Conservation (phyloP, 2,888 invertebrate genomes). For the Noctua janthina region DNA sequence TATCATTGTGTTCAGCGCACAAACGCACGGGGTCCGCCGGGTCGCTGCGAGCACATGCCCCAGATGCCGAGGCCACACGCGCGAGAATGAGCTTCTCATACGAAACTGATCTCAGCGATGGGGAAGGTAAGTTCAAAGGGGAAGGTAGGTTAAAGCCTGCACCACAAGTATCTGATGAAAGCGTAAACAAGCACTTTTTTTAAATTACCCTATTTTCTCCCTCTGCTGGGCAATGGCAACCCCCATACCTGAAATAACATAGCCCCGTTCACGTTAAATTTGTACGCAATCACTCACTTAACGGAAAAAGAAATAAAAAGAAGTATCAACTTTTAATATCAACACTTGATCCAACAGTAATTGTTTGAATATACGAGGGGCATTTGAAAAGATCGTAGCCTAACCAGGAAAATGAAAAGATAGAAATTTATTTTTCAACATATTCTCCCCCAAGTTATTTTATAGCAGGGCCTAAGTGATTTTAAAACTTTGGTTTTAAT, state of each 20-base stretch:
- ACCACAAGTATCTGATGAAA: neutral
- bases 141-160: neutral
- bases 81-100: constrained; percentile 83
- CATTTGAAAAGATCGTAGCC: no score
- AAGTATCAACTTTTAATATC: no score
- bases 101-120: constrained; percentile 80
- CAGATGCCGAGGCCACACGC: constrained; percentile 80
- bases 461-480: neutral
- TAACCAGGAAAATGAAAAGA: no score
- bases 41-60: constrained; percentile 78
- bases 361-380: no score
- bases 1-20: constrained; percentile 90
- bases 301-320: no score
- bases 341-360: no score
- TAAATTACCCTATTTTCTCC: neutral
- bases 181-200: neutral
- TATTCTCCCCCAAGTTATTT: neutral
- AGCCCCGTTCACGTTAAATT: no score
- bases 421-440: neutral
- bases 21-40: constrained; percentile 95
- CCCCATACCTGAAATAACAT: neutral
- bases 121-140: constrained; percentile 80
- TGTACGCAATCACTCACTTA: no score
- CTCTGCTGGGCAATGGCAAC: neutral
- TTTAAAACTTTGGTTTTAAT: neutral